Base-by-base conservation (phyloP, 2,113 vertebrate species). In the Mesocricetus auratus region DNA sequence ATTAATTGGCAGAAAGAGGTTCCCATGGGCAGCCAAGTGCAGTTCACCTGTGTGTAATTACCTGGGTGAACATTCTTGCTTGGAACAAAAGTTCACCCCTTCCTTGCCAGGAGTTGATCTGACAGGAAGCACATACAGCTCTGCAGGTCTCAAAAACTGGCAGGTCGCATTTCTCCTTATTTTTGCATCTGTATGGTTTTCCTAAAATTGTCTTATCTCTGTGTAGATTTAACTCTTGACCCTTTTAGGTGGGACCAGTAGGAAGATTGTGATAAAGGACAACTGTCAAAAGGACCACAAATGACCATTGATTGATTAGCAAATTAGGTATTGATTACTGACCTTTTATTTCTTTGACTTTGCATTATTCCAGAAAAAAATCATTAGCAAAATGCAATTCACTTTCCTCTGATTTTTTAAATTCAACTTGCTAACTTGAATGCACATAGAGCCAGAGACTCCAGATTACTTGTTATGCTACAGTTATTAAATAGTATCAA, bases 1-100 rank as follows among this genome's bases (percentile, higher is more conserved):
- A 97, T 60, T 96, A 92, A 97, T 87, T 95, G 95, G 95, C 90
- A 78, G 92, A 71, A 95, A 91, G 91, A 81, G 45, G 39, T 58
- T 96, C 96, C 96, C 82, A 33, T 39, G 94, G 97, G 95, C 83
- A 50, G 86, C 82, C 68, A 64, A 66, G 89, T 53, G 31, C 77
- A 89, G 89, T 68, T 92, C 83, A 94, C 88, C 88, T 93, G 86
- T 74, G 42, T 77, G 24, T 71, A 89, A 26, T 95, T 89, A 94
- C 95, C 86, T 93, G 53, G 75, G 66, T 74, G 86, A 93, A n/a
- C 74, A 39, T 91, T 93, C 92, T 97, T 94, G 85, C 88, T 89
- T 90, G 90, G 94, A 96, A 91, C 71, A 74, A 53, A 24, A 50
- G 92, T 74, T 78, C 68, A 89, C 73, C 42, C 47, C 50, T 94